Base-by-base conservation (phyloP, 2,888 invertebrate species). In the Philereme vetulata region DNA sequence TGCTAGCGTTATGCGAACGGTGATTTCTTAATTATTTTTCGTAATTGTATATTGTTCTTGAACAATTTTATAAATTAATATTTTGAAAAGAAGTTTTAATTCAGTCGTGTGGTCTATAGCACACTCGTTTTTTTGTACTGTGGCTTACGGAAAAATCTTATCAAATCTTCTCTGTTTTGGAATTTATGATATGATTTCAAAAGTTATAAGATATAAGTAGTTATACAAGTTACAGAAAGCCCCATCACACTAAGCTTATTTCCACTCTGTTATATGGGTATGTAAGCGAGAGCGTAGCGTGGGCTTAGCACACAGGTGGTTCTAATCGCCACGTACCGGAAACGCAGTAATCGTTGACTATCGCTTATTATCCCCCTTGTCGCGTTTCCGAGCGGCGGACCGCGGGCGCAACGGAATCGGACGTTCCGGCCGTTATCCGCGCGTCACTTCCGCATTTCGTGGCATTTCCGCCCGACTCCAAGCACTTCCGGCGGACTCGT, bases 391-490 rank as follows among this genome's bases (percentile, higher is more conserved):
- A 62, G 76, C 76, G 79, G 49, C 79, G 82, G 80, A 76, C 73
- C 71, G 70, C 74, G 72, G 72, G 72, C 63, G 35, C 35, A 65
- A 53, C 77, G 79, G 75, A 78, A 77, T 77, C 84, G 85, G 82
- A 76, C 82, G 86, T 87, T 86, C 84, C 86, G 85, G 83, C 70
- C 84, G 86, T 85, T 86, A 88, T 86, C 86, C 82, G 75, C 79
- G 75, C 76, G 76, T 76, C 78, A 75, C 78, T 74, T 86, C 86
- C n/a, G n/a, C n/a, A n/a, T n/a, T n/a, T n/a, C n/a, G n/a, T n/a
- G n/a, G n/a, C n/a, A n/a, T n/a, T n/a, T n/a, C n/a, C 86, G 84
- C 80, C 74, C 63, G 51, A 65, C 64, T 56, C 79, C 75, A 72
- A 74, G 74, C 74, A 70, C 76, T 72, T 84, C 84, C 84, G 82